These are phyloP conservation scores for Mycetomoellerius zeteki DNA, from an alignment of 1,140 invertebrate genomes.

Conservation along the genomic window DNA sequence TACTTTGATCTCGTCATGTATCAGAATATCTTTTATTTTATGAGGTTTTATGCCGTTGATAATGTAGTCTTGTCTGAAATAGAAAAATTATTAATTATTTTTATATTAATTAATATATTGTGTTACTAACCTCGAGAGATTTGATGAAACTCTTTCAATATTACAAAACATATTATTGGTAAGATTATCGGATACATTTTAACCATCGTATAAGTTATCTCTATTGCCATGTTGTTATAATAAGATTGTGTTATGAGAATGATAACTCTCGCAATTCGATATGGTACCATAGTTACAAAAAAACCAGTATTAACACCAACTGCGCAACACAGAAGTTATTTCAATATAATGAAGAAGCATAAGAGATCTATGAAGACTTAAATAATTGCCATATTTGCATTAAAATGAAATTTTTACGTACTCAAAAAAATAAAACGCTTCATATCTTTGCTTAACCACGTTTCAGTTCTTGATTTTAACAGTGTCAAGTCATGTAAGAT, in stretches of 20 bases:
- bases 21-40: neutral
- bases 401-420: constrained; percentile 59
- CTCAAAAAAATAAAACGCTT: constrained; percentile 74
- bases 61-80: constrained; percentile 65
- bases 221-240: constrained; percentile 69
- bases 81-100: constrained; percentile 4
- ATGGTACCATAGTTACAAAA: constrained; percentile 77
- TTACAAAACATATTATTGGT: constrained; percentile 73
- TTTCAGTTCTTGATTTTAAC: constrained; percentile 62
- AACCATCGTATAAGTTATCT: constrained; percentile 73
- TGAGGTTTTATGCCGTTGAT: neutral
- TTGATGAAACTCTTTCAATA: constrained; percentile 66
- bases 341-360: neutral
- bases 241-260: constrained; percentile 68
- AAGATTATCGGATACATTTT: constrained; percentile 76
- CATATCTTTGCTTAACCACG: constrained; percentile 57
- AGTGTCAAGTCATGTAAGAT: constrained; percentile 71
- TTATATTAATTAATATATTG: neutral
- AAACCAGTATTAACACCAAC: constrained; percentile 75
- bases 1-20: neutral
- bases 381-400: neutral
- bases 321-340: constrained; percentile 55
- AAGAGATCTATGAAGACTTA: neutral
- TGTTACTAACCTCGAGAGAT: constrained; percentile 70
- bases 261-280: constrained; percentile 73